Evolutionary conservation across 2,797 vertebrate genomes (phyloP), one percentile per base, ranked within the genome.

Genomic region (Pseudochirops cupreus): DNA sequence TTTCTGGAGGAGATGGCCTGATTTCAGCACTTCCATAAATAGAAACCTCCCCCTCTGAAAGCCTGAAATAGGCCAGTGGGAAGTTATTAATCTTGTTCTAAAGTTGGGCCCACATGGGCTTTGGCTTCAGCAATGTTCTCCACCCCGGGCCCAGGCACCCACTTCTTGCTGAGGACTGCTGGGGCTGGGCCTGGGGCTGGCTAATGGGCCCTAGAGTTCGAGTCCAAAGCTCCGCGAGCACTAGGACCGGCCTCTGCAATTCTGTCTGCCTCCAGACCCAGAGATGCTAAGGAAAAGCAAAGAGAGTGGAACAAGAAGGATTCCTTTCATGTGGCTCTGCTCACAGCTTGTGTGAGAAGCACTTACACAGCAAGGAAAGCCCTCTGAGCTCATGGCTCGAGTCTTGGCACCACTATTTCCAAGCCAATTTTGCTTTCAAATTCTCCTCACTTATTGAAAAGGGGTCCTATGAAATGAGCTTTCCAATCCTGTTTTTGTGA

Each of bases 351-450:
- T 46, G 7, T 24, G 74, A 87, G 39, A 24, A n/a, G 33, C 7
- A 5, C 62, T 18, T 21, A 1, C 16, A n/a, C 7, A 4, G 33
- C 62, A 16, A 16, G 33, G 14, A 33, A 62, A 74, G 62, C 2
- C 24, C 21, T 0, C n/a, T 9, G 6, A 24, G 18, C 7, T 82
- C 7, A 1, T 0, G 0, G 39, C 11, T 26, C 39, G 1, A 11
- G 24, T 26, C 31, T 10, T 26, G 7, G 74, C 21, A 7, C 74
- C 24, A 12, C 39, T 28, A 9, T 87, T 50, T 87, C 39, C 39
- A 26, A 26, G 74, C 3, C 74, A 87, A 50, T 26, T 26, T 82
- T 46, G 7, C 10, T 87, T 46, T 24, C n/a, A 87, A 3, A 26
- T 26, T 87, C 39, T 87, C 39, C 3, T 39, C 39, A 11, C 39